Base-by-base conservation (phyloP, 2,113 vertebrate species). In the Nasalis larvatus region DNA sequence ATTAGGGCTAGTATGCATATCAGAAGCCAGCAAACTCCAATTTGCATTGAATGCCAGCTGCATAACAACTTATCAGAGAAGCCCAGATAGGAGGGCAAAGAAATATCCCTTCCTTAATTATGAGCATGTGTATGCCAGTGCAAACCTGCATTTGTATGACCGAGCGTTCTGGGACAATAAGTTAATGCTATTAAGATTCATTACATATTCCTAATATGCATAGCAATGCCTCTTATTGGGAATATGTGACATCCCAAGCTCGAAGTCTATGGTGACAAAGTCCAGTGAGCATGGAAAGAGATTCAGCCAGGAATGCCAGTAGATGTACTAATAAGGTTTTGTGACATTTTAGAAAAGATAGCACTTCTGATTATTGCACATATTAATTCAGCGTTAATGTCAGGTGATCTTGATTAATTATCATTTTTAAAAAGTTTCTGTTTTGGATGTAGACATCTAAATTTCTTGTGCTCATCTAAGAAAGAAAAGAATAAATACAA, bases 61-160 rank as follows among this genome's bases (percentile, higher is more conserved):
- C 94, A 97, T 96, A 97, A 95, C 96, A 98, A 98, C 87, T 98
- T 98, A 98, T 98, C 98, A 95, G 95, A 97, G 92, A 95, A 96
- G 42, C 84, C 96, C 98, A 98, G 98, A 98, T 85, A 96, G 71
- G 32, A 96, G 58, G 73, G 91, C 89, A 87, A 95, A 98, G 96
- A 97, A 94, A 95, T 89, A 97, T 87, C 58, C 86, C 40, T 95
- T 94, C 68, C 92, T 91, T 98, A 95, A 98, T 98, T 97, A 98
- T 86, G 49, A 97, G 95, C 78, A 90, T 95, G 81, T 92, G 93
- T 93, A 83, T 96, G 96, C 93, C 86, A 90, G 86, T 94, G 91
- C 52, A 58, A 97, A 95, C 96, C 89, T 90, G n/a, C 35, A 92
- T 98, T 95, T 97, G 84, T 97, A 95, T 93, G 69, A 96, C 92